Evolutionary conservation across 2,888 invertebrate genomes (phyloP).

Genomic region (Trichogramma evanescens): DNA sequence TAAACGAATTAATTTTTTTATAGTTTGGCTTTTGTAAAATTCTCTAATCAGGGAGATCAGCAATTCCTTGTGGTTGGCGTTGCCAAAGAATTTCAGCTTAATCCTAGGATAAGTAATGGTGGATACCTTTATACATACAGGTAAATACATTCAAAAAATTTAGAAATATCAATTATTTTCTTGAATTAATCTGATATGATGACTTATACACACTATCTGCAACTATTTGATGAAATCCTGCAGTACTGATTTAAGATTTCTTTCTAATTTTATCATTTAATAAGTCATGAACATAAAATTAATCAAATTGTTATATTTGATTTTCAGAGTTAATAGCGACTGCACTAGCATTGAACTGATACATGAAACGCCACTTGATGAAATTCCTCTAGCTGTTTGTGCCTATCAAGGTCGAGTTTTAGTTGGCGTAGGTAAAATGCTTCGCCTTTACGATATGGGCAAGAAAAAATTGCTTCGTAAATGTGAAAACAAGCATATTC

Average conservation of each 20-base stretch:
- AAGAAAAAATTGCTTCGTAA: conserved; percentile 93
- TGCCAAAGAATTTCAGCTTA: conserved; percentile 81
- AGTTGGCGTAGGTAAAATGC: conserved; percentile 85
- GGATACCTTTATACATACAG: conserved; percentile 86
- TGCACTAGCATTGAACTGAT: conserved; percentile 83
- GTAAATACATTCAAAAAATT: conserved; percentile 38
- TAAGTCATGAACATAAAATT: conserved; percentile 31
- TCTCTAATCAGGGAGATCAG: conserved; percentile 61
- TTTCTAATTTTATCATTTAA: too few species aligned
- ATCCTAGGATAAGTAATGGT: conserved; percentile 74
- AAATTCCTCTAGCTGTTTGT: conserved; percentile 82
- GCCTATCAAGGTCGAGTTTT: conserved; percentile 86
- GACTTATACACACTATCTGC: conserved; percentile 38
- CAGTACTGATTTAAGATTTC: conserved; percentile 40
- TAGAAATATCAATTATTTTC: conserved; percentile 1
- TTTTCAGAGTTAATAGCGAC: conserved; percentile 56
- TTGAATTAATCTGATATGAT: conserved; percentile 29
- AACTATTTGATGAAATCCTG: conserved; percentile 42
- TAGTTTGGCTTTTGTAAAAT: conserved; percentile 73
- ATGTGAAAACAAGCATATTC: conserved; percentile 98
- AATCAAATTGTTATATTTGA: conserved; percentile 24
- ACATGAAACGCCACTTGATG: conserved; percentile 90
- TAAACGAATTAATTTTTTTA: conserved; percentile 23
- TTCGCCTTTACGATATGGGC: conserved; percentile 92
- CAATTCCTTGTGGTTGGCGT: conserved; percentile 72